Conservation (phyloP, 2,888 invertebrate genomes). For the Tetanocera ferruginea region DNA sequence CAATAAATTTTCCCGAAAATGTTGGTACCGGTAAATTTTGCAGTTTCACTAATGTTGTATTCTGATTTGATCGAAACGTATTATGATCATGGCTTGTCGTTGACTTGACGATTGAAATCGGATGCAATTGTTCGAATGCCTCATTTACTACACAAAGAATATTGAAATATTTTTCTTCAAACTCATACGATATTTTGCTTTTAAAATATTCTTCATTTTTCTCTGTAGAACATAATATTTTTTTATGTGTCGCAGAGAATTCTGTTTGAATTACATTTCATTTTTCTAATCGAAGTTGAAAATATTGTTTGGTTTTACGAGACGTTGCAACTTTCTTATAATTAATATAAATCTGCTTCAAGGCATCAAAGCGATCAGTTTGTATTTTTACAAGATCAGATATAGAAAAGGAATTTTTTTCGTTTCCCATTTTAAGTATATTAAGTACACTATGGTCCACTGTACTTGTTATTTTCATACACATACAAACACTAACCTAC, state of each 20-base stretch:
- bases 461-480: too few relatives aligned
- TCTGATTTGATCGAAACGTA: neutral
- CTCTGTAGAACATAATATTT: neutral
- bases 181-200: neutral
- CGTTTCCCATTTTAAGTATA: too few relatives aligned
- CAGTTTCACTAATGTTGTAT: neutral
- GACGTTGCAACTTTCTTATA: neutral
- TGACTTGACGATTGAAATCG: neutral
- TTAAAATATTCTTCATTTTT: neutral
- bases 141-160: neutral
- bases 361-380: too few relatives aligned
- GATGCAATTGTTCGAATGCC: neutral
- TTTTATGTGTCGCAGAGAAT: neutral
- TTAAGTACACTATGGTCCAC: too few relatives aligned
- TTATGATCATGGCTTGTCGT: too few relatives aligned
- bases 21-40: constrained; percentile 9
- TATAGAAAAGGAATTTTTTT: too few relatives aligned
- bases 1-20: constrained; percentile 26
- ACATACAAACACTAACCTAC: too few relatives aligned
- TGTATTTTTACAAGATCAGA: too few relatives aligned
- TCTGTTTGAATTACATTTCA: neutral
- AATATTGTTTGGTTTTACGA: neutral
- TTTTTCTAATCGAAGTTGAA: neutral
- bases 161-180: neutral
- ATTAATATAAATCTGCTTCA: neutral